Evolutionary conservation across 2,113 vertebrate genomes (phyloP).

Genomic region (Hymenochirus boettgeri): DNA sequence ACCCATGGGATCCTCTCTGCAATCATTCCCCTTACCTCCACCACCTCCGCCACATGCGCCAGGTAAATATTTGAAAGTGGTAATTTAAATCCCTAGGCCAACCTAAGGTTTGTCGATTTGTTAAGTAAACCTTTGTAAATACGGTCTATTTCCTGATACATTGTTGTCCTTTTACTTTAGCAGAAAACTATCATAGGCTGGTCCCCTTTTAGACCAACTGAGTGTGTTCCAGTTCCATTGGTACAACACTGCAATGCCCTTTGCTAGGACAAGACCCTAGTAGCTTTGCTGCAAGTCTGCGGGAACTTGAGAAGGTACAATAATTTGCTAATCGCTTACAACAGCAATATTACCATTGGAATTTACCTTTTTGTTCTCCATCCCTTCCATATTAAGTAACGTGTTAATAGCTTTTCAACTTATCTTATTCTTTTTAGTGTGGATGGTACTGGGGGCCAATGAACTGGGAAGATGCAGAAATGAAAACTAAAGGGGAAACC

Average conservation of each 20-base stretch:
- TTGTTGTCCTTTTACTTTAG: background rate
- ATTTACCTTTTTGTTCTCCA: no score
- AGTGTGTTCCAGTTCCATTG: slow-evolving; percentile 57
- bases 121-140: no score
- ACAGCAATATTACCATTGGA: no score
- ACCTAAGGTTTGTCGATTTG: no score
- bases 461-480: slow-evolving; percentile 96
- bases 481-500: slow-evolving; percentile 95
- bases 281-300: slow-evolving; percentile 89
- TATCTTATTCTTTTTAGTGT: slow-evolving; percentile 60
- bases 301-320: slow-evolving; percentile 87
- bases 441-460: slow-evolving; percentile 97
- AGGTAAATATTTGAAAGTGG: slow-evolving; percentile 78
- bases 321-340: rapidly evolving
- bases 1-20: slow-evolving; percentile 89
- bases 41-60: slow-evolving; percentile 87
- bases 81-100: no score
- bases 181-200: slow-evolving; percentile 82
- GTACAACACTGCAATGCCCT: slow-evolving; percentile 72
- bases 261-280: slow-evolving; percentile 78
- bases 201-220: slow-evolving; percentile 62
- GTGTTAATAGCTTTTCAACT: no score
- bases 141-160: background rate
- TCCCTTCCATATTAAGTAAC: no score
- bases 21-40: slow-evolving; percentile 90